Percentiles rank a stretch among this genome's conserved stretches.
These are phyloP conservation scores for Corydoras sp. DNA, from an alignment of 2,113 vertebrate genomes.

Conservation along the genomic window DNA sequence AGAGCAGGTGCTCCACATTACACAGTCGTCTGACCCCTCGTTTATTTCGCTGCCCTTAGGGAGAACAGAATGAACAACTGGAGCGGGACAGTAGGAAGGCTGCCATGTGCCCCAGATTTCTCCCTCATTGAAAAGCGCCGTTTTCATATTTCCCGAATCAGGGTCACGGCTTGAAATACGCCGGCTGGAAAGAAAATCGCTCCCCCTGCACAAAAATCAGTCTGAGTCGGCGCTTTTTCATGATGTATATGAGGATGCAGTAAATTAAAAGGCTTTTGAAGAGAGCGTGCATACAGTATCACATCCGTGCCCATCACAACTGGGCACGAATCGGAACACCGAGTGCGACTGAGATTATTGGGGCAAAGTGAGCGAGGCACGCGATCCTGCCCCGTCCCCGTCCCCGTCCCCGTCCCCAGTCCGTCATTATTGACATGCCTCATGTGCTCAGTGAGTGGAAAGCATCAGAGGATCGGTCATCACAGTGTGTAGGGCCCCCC, in stretches of 20 bases:
- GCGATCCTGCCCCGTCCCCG: constrained; percentile 11
- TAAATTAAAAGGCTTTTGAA: no score
- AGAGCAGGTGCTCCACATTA: constrained; percentile 1
- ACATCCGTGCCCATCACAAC: neutral
- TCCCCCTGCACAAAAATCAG: neutral
- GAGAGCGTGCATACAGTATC: neutral
- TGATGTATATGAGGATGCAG: no score
- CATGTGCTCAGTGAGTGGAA: constrained; percentile 68
- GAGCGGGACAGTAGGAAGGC: constrained; percentile 41
- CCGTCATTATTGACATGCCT: constrained; percentile 78
- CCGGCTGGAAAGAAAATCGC: constrained; percentile 10
- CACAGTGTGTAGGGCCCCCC: constrained; percentile 48
- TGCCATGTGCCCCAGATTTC: constrained; percentile 38
- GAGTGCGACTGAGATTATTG: constrained; percentile 6
- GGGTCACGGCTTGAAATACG: constrained; percentile 31
- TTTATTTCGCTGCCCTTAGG: constrained; percentile 18
- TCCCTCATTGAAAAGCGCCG: constrained; percentile 21
- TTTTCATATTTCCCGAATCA: constrained; percentile 37
- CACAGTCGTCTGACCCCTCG: neutral
- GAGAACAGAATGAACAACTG: constrained; percentile 26
- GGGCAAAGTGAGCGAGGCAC: constrained; percentile 3
- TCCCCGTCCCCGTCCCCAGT: constrained; percentile 45
- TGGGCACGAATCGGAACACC: neutral
- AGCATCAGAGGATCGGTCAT: constrained; percentile 59
- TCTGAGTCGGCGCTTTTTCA: neutral